phyloP scores from a whole-genome alignment of 2,113 vertebrate genomes.

The Xiphophorus maculatus region DNA sequence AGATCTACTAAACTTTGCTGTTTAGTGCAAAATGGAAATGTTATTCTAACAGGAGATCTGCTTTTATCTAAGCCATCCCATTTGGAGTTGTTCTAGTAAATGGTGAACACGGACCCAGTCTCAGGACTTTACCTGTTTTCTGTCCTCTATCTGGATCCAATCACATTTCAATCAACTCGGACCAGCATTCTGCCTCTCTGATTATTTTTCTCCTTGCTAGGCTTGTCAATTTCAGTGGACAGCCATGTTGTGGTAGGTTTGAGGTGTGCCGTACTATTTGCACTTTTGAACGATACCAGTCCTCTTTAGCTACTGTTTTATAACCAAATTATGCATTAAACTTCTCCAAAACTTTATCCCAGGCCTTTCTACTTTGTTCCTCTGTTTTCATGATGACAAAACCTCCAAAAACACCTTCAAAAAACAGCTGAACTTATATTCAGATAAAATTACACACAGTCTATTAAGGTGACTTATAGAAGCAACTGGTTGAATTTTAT shows the following conservation, averaged over 20 bases:
- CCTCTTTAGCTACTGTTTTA: not conserved
- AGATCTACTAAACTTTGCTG: too few species aligned
- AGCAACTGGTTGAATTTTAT: not conserved
- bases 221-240: not conserved
- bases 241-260: not conserved
- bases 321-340: not conserved
- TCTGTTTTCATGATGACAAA: too few species aligned
- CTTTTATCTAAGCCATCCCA: too few species aligned
- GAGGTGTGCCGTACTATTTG: not conserved
- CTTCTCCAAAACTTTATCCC: not conserved
- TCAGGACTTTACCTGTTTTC: not conserved
- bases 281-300: not conserved
- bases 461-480: not conserved
- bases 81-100: too few species aligned
- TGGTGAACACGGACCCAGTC: not conserved
- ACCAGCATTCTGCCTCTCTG: not conserved
- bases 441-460: not conserved
- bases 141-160: not conserved
- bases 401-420: too few species aligned
- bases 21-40: too few species aligned
- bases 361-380: too few species aligned
- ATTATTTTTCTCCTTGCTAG: not conserved
- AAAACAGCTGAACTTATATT: too few species aligned
- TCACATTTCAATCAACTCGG: not conserved
- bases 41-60: too few species aligned